Percentiles rank a stretch among this genome's conserved stretches.
Conservation (phyloP, 2,888 invertebrate species). For the Napeogenes sylphis region DNA sequence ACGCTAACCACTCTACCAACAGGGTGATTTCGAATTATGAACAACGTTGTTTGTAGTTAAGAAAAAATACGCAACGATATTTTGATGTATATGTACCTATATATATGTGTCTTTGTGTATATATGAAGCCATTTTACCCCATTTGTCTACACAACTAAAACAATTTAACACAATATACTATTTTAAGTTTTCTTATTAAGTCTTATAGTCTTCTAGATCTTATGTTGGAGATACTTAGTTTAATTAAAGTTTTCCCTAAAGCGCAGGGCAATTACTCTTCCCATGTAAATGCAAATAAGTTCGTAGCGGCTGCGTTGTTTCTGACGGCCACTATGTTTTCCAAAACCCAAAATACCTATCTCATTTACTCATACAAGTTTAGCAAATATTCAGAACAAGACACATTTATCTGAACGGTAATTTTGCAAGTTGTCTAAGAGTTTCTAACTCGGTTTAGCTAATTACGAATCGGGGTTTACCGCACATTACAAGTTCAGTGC, state of each 20-base stretch:
- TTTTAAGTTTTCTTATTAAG: conserved; percentile 68
- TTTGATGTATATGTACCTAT: too few relatives aligned
- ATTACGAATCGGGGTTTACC: not conserved
- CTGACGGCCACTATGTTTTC: conserved; percentile 53
- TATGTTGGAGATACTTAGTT: conserved; percentile 69
- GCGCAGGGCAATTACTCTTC: conserved; percentile 73
- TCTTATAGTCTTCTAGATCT: conserved; percentile 58
- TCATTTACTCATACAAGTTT: conserved; percentile 7
- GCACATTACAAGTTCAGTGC: not conserved
- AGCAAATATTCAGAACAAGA: not conserved
- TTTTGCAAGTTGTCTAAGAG: not conserved
- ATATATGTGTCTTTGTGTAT: too few relatives aligned
- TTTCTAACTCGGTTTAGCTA: not conserved
- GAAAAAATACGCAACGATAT: too few relatives aligned
- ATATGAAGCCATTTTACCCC: too few relatives aligned
- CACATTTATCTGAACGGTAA: not conserved
- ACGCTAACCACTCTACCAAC: too few relatives aligned
- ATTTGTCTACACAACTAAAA: not conserved
- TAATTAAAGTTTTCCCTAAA: conserved; percentile 75
- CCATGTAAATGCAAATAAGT: conserved; percentile 77
- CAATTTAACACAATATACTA: conserved; percentile 43
- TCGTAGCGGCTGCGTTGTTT: conserved; percentile 63
- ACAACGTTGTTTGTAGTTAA: too few relatives aligned
- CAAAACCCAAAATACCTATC: conserved; percentile 30
- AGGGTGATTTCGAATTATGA: too few relatives aligned